Conservation (phyloP, 2,113 vertebrate species). For the Mesembrinibis cayennensis region DNA sequence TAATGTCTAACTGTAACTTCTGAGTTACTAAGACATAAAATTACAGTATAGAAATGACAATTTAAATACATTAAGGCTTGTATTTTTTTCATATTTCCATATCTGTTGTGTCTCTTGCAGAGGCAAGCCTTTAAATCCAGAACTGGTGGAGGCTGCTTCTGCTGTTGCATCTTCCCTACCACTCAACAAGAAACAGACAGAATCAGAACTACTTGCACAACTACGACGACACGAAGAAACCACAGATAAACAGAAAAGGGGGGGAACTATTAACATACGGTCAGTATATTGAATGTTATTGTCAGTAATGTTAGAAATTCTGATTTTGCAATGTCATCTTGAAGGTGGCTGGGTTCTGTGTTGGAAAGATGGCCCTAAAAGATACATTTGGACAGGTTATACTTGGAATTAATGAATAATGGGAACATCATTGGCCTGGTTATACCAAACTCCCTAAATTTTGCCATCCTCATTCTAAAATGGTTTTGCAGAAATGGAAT, state of each 20-base stretch:
- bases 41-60: not conserved
- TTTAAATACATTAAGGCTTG: not conserved
- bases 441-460: not conserved
- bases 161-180: conserved; percentile 85
- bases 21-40: not conserved
- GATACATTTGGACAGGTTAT: not conserved
- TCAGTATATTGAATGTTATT: conserved; percentile 48
- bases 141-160: conserved; percentile 82
- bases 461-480: not conserved
- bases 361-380: not conserved
- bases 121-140: conserved; percentile 72
- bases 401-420: not conserved
- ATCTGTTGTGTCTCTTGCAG: not conserved
- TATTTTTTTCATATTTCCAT: fast-evolving
- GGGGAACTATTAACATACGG: conserved; percentile 71
- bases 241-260: conserved; percentile 73
- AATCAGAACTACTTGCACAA: conserved; percentile 86
- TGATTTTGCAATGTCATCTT: not conserved
- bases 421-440: not conserved
- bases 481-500: conserved; percentile 19
- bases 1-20: not conserved
- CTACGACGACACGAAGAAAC: conserved; percentile 80
- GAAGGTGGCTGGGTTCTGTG: not conserved
- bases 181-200: conserved; percentile 66
- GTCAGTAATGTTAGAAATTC: not conserved